These are phyloP conservation scores for Eudyptes chrysolophus DNA, from an alignment of 2,113 vertebrate genomes.

Conservation along the genomic window DNA sequence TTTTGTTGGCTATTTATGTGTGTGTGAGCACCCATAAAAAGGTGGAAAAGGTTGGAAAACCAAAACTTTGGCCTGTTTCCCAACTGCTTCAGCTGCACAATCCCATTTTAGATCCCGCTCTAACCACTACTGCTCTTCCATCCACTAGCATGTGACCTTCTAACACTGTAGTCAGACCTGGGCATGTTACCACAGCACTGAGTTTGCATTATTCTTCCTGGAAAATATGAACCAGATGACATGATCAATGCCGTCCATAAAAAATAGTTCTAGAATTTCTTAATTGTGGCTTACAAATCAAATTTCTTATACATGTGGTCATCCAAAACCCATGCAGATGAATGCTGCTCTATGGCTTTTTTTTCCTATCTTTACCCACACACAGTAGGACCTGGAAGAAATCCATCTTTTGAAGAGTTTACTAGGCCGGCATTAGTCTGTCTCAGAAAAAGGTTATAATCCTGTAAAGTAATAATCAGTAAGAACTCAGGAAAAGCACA, in stretches of 20 bases:
- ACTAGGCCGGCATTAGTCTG: background rate
- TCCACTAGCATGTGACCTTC: background rate
- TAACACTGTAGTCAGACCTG: background rate
- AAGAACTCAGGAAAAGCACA: background rate
- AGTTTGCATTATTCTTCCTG: conserved; percentile 18
- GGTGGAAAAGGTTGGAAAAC: background rate
- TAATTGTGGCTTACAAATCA: conserved; percentile 51
- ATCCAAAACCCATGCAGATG: background rate
- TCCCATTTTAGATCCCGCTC: background rate
- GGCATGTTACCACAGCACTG: background rate
- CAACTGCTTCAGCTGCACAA: background rate
- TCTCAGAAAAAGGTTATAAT: background rate
- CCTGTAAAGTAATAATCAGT: background rate
- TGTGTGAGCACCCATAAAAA: background rate
- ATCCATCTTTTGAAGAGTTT: background rate
- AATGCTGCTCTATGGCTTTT: background rate
- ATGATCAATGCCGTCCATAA: background rate
- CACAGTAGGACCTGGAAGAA: conserved; percentile 4
- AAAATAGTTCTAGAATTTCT: conserved; percentile 54
- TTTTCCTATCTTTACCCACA: background rate
- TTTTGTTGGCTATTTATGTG: background rate
- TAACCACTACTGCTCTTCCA: background rate
- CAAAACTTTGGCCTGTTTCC: background rate
- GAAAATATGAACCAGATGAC: conserved; percentile 60
- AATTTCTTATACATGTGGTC: conserved; percentile 33